phyloP scores from a whole-genome alignment of 2,797 vertebrate species.

The Rhinichthys osculus region DNA sequence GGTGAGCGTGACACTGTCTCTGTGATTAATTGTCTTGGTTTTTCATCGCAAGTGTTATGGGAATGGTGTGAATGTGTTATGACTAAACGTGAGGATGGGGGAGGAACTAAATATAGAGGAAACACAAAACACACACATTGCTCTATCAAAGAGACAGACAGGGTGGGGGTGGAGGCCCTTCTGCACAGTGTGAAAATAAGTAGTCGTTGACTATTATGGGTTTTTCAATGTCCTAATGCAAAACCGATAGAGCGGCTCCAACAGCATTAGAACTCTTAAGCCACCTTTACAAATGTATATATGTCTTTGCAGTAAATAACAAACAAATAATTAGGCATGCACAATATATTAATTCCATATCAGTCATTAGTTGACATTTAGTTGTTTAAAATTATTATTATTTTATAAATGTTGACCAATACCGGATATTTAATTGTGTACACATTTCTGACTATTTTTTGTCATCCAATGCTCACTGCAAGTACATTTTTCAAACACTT shows the following conservation, averaged over 20 bases:
- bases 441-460: not conserved
- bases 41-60: slow-evolving; percentile 7
- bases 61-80: slow-evolving; percentile 21
- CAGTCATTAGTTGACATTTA: not conserved
- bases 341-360: not conserved
- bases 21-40: slow-evolving; percentile 8
- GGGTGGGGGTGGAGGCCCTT: slow-evolving; percentile 14
- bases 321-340: not conserved
- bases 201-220: not conserved
- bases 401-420: not conserved
- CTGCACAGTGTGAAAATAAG: slow-evolving; percentile 18
- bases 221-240: slow-evolving; percentile 11
- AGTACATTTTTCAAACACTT: not conserved
- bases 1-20: not conserved
- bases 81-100: slow-evolving; percentile 20
- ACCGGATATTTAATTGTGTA: not conserved
- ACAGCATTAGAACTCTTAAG: slow-evolving; percentile 2
- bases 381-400: not conserved
- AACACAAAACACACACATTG: slow-evolving; percentile 17
- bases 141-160: slow-evolving; percentile 15
- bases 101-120: slow-evolving; percentile 46
- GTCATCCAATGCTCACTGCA: not conserved
- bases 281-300: not conserved
- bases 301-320: slow-evolving; percentile 2
- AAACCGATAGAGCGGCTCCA: not conserved